Evolutionary conservation across 2,888 invertebrate species (phyloP), one percentile per base, ranked within the genome.

Genomic region (Pachycephus smyrnensis): DNA sequence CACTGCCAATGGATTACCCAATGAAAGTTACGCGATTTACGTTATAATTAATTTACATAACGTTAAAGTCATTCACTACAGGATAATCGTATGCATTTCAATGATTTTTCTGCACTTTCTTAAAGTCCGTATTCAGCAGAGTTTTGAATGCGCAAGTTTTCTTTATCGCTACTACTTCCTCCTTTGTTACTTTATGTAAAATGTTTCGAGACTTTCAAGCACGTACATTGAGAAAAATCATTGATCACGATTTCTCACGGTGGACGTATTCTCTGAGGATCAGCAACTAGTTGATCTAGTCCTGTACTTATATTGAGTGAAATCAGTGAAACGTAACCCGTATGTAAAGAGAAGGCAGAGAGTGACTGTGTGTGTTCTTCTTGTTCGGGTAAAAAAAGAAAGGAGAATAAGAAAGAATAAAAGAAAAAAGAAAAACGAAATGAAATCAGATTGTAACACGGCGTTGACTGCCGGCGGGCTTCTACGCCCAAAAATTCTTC

Each of bases 401-500:
- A 33, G 23, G 71, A 71, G 6, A 71, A 12, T 33, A 33, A 33
- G 33, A 33, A 33, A 1, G 33, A 33, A n/a, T 11, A 31, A n/a
- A 71, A 30, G 9, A 31, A 69, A 11, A 12, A 69, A 71, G 9
- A 69, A 69, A 32, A 32, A 69, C 9, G 23, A 31, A 69, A n/a
- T 31, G n/a, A 32, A 71, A 33, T 55, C 55, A 71, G 71, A 71
- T 31, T 11, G 6, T 33, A 31, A 31, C 31, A 31, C 23, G 71
- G 11, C 71, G 23, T 31, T 23, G 55, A 55, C 15, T 23, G 71
- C 71, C 71, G 71, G 31, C 37, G 81, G 81, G 79, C 81, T 79
- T 79, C 77, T 78, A 81, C 79, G 84, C 77, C 77, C 81, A 75
- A 81, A 81, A 81, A 84, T 80, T 79, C 80, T 77, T 80, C 69